Conservation (phyloP, 92 coral and sea anemone species). For the Bergia sp. region DNA sequence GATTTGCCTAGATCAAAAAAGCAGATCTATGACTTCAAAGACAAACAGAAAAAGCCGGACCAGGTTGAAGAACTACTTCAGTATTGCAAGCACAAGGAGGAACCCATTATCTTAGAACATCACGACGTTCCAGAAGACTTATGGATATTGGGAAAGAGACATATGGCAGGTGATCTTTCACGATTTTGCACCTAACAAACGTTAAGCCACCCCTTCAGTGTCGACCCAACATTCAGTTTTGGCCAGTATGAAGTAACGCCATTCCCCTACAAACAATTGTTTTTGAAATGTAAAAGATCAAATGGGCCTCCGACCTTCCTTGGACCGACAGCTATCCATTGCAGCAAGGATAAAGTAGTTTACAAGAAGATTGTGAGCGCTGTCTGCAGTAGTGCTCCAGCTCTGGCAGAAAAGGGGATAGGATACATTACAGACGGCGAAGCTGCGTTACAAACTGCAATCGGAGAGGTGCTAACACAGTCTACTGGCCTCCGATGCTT, state of each 20-base stretch:
- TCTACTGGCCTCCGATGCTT: not conserved
- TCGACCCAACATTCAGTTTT: slow-evolving; percentile 2
- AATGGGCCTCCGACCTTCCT: not conserved
- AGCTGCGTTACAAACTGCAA: not conserved
- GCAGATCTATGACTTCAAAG: slow-evolving; percentile 57
- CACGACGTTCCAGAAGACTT: slow-evolving; percentile 68
- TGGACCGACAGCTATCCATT: not conserved
- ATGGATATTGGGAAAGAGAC: slow-evolving; percentile 41
- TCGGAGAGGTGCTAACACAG: not conserved
- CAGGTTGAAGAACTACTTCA: slow-evolving; percentile 51
- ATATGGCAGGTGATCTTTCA: not conserved
- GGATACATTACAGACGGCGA: not conserved
- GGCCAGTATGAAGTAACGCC: slow-evolving; percentile 8
- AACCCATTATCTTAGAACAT: slow-evolving; percentile 53
- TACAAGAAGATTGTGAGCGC: not conserved
- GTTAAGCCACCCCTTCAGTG: slow-evolving; percentile 10
- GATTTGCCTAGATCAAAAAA: slow-evolving; percentile 59
- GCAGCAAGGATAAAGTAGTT: not conserved
- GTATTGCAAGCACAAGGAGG: slow-evolving; percentile 52
- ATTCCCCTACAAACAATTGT: not conserved
- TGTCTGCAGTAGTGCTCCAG: not conserved
- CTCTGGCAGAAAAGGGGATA: not conserved
- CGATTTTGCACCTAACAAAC: not conserved
- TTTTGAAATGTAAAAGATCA: not conserved
- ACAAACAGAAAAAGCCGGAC: slow-evolving; percentile 18